These are phyloP conservation scores for Musca domestica DNA, from an alignment of 1,140 invertebrate genomes.

Conservation along the genomic window DNA sequence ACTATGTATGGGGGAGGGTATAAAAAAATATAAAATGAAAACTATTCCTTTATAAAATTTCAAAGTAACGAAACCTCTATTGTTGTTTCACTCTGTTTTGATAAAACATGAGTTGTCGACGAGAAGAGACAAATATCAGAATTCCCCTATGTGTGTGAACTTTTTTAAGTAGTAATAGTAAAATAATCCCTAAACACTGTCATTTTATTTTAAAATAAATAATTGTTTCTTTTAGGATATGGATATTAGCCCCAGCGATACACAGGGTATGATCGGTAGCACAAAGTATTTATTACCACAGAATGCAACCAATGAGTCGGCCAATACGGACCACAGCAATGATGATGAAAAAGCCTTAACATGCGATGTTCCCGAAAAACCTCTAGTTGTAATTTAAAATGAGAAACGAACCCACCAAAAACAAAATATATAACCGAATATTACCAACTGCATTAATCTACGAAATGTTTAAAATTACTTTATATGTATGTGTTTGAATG, in stretches of 20 bases:
- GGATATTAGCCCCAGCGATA: slow-evolving; percentile 28
- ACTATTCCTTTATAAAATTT: too few species aligned
- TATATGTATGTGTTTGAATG: not conserved
- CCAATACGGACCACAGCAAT: slow-evolving; percentile 32
- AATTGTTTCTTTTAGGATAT: not conserved
- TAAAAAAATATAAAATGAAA: too few species aligned
- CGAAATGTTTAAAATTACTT: not conserved
- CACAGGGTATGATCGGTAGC: slow-evolving; percentile 47
- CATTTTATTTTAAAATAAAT: not conserved
- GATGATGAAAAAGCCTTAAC: slow-evolving; percentile 42
- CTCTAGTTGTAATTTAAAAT: slow-evolving; percentile 44
- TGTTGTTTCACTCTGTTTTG: not conserved
- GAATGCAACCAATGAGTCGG: slow-evolving; percentile 39
- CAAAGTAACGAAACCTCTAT: not conserved
- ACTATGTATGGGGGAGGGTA: too few species aligned
- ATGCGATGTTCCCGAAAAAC: slow-evolving; percentile 48
- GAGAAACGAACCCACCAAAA: not conserved
- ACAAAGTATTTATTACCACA: slow-evolving; percentile 49
- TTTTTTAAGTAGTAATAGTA: too few species aligned
- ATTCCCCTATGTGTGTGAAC: not conserved
- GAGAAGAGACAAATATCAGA: not conserved
- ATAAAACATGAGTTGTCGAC: not conserved
- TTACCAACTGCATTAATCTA: not conserved
- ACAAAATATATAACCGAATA: not conserved
- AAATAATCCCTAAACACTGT: not conserved